Evolutionary conservation across 37 sponge, comb jelly and placozoan genomes (phyloP), one percentile per base, ranked within the genome.

Genomic region (Petrosia ficiformis): DNA sequence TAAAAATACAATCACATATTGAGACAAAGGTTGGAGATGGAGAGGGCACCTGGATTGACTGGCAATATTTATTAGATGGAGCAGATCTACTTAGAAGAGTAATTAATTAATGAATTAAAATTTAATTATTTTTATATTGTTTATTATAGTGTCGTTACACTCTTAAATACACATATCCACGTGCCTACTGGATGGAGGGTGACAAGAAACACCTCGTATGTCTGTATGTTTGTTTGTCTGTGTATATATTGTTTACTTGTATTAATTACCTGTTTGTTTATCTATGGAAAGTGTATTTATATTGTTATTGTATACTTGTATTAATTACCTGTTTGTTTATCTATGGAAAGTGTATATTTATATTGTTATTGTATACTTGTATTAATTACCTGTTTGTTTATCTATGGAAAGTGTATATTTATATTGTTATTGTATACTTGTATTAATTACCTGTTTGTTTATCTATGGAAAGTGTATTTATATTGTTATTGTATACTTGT

Each of bases 1-100:
- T 68, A 44, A 83, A 87, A 72, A 84, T 94, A 1, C 52, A 79
- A 16, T 57, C 67, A 11, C 43, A 80, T 22, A 87, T 94, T 16
- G 78, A 90, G 22, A 88, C 67, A 52, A 86, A 90, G 37, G 91
- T 94, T 32, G 68, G 79, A 8, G 48, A 59, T 19, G 88, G 91
- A 1, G 44, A 79, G 22, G 91, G 91, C 32, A 90, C 95, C 1
- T 94, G 95, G 95, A 94, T 94, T 24, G 95, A 94, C 79, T 94
- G 95, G 95, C 95, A 94, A 77, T 94, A 86, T 42, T 74, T 94
- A 38, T 24, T 80, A 39, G 95, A 94, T 37, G 95, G 91, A 39
- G 86, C 76, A 1, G 48, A 66, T 2, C 87, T 86, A 24, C 87
- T 94, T 25, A 88, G 80, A 28, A 94, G 67, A 31, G 68, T 22